Base-by-base conservation (phyloP, 1,140 invertebrate genomes). In the Camponotus vicinus region DNA sequence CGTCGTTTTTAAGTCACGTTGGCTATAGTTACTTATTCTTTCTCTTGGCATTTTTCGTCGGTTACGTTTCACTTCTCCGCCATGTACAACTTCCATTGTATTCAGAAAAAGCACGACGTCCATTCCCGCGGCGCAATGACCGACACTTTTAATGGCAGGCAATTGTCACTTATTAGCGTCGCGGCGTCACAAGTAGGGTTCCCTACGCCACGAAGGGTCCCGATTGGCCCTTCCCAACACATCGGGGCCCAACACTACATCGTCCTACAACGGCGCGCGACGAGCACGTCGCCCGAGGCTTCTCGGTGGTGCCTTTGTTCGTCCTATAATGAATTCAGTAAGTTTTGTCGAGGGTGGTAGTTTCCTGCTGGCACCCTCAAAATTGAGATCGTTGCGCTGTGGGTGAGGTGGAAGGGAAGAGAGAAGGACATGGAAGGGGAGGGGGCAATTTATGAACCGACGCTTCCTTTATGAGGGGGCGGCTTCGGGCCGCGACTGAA, bases 331-430 rank as follows among this genome's bases (percentile, higher is more conserved):
- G 93, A 95, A 94, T 95, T 94, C 94, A 93, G 92, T 90, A 94
- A 94, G 93, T 94, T 95, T 94, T 93, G 91, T 93, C 93, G 93
- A 95, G 94, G 93, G 94, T 94, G 91, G 94, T 94, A 95, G 94
- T 95, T 95, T 94, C 94, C 93, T 94, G 93, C 88, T 91, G 90
- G 93, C 93, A 94, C 93, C 94, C 94, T 95, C 92, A 92, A 93
- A 94, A 95, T 93, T 94, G 93, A 93, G 92, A 94, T 93, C 91
- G 91, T 88, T 89, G 79, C 83, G 85, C 75, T 77, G 83, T 61
- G 71, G 75, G 75, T 59, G 69, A 82, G 73, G 76, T 73, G 73
- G 73, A 76, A 85, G 61, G 66, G 76, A 1, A 61, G 75, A 13
- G n/a, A 42, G 34, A 37, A 57, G 64, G 59, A 73, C 40, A 85